Conservation (phyloP, 2,888 invertebrate genomes). For the Polyommatus icarus region DNA sequence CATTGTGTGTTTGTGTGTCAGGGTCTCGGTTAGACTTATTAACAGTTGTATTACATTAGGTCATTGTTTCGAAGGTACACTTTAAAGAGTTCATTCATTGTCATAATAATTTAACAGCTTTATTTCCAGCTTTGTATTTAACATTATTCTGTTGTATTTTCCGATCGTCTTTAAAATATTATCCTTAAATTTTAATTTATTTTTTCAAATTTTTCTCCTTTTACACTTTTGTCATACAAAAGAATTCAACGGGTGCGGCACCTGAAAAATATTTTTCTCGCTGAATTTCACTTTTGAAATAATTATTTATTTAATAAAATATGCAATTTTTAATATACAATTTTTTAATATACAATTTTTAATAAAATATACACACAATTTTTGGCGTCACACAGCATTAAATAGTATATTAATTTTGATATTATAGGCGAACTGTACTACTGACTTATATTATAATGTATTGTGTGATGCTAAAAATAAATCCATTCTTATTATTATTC, state of each 20-base stretch:
- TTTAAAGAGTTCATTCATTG: background rate
- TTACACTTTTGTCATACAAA: background rate
- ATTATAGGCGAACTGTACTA: no score
- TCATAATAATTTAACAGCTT: background rate
- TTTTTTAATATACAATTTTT: no score
- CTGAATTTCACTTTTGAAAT: no score
- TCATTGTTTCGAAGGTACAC: background rate
- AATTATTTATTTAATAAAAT: no score
- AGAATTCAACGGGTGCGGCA: background rate
- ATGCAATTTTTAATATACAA: no score
- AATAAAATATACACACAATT: no score
- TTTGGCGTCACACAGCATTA: no score
- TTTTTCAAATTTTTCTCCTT: background rate
- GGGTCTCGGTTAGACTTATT: slow-evolving; percentile 18
- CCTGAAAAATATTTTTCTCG: background rate
- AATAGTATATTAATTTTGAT: no score
- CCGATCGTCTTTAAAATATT: background rate
- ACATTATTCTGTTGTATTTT: background rate
- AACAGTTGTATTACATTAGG: slow-evolving; percentile 16
- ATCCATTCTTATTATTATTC: no score
- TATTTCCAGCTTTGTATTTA: background rate
- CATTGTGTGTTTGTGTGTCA: slow-evolving; percentile 29
- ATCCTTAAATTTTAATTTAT: background rate
- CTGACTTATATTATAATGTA: no score
- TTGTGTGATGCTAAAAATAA: no score